These are phyloP conservation scores for Ylistrum balloti DNA, from an alignment of 1,140 invertebrate genomes.

Conservation along the genomic window DNA sequence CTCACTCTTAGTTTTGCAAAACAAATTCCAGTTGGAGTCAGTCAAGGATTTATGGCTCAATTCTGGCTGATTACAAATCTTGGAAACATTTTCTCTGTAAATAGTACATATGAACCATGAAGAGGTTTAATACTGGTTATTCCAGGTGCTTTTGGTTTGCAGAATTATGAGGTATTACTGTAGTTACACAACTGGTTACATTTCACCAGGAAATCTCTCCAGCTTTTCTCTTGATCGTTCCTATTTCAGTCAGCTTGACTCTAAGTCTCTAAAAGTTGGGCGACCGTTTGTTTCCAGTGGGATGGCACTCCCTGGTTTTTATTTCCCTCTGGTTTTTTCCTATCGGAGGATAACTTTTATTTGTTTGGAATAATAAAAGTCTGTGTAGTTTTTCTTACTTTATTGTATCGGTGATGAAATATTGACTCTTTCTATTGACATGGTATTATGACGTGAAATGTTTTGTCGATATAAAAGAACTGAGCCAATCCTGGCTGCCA, in stretches of 20 bases:
- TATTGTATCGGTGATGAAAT: conserved; percentile 15
- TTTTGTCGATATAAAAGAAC: neutral
- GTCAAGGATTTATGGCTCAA: too few species aligned
- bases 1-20: too few species aligned
- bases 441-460: neutral
- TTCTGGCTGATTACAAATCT: too few species aligned
- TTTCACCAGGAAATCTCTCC: neutral
- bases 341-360: conserved; percentile 3
- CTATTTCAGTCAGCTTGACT: neutral
- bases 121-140: too few species aligned
- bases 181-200: neutral
- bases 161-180: neutral
- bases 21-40: too few species aligned
- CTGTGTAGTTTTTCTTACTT: neutral
- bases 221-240: neutral
- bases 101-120: too few species aligned
- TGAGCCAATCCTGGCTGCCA: neutral
- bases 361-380: conserved; percentile 9
- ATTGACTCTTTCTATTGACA: conserved; percentile 13
- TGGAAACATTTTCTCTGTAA: too few species aligned
- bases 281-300: neutral
- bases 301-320: neutral
- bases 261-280: neutral
- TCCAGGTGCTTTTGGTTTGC: neutral
- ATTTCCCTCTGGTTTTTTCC: neutral